Evolutionary conservation across 2,888 invertebrate species (phyloP), one percentile per base, ranked within the genome.

Genomic region (Blastobasis adustella): DNA sequence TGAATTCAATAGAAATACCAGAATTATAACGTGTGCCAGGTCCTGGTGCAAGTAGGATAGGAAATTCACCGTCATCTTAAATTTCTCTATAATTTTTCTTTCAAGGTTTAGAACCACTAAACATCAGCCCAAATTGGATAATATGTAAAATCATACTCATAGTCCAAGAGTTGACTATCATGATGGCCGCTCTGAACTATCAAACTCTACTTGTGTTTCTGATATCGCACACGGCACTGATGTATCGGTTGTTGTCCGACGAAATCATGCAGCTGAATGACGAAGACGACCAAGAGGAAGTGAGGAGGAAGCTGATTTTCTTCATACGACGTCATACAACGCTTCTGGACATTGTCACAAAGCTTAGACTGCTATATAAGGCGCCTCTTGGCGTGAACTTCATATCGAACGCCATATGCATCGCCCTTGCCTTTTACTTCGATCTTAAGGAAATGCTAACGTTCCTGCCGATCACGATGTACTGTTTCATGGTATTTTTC

Each of bases 361-460:
- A 72, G 23, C 52, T 85, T 0, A 78, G 79, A 51, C 49, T 57
- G 4, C 60, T 87, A 1, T 86, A 82, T 53, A 82, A 79, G 46
- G 58, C 74, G 9, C 75, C 85, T 5, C 63, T 84, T 4, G 87
- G 87, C 5, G 69, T 86, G 0, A 79, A 85, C 49, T 86, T 84
- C 49, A 77, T 71, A 0, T 65, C 73, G 0, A 82, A 83, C 48
- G 81, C 80, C 8, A 59, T 82, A 0, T 80, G 78, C 44, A 76
- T 86, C 4, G 67, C 70, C 9, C 58, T 85, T 6, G 79, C 82
- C 43, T 80, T 82, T 50, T 82, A 71, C 46, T 56, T 86, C 37
- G 68, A 80, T 0, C 54, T 77, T 1, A 56, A 69, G 10, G 77
- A 80, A 52, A 78, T 73, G 73, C 46, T 82, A 0, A 71, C 66